phyloP scores from a whole-genome alignment of 1,140 invertebrate species.

The Antheraea pernyi region DNA sequence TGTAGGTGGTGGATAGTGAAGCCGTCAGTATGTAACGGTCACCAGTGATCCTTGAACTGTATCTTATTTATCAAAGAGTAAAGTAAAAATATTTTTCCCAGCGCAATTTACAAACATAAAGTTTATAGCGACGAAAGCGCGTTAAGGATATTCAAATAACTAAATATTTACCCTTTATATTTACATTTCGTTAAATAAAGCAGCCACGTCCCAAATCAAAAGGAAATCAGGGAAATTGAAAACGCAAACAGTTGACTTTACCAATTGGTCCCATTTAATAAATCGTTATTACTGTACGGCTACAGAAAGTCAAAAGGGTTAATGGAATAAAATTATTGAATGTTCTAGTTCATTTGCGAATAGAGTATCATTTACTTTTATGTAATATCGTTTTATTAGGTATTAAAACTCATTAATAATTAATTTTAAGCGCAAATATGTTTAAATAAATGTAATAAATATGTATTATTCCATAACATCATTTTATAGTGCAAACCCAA shows the following conservation, averaged over 20 bases:
- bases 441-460: too few relatives aligned
- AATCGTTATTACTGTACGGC: not conserved
- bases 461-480: too few relatives aligned
- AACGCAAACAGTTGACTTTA: not conserved
- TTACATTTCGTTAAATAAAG: not conserved
- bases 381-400: too few relatives aligned
- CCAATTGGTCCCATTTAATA: not conserved
- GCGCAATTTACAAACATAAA: not conserved
- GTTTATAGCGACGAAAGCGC: not conserved
- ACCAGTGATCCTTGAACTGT: too few relatives aligned
- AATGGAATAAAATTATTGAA: not conserved
- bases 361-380: too few relatives aligned
- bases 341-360: too few relatives aligned
- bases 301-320: not conserved
- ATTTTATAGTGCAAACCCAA: too few relatives aligned
- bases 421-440: too few relatives aligned
- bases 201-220: not conserved
- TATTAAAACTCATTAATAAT: too few relatives aligned
- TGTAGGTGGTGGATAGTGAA: too few relatives aligned
- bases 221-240: not conserved
- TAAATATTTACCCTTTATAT: constrained; percentile 2
- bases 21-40: too few relatives aligned
- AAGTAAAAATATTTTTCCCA: not conserved
- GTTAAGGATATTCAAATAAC: not conserved
- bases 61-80: too few relatives aligned